Evolutionary conservation across 2,797 vertebrate genomes (phyloP), one percentile per base, ranked within the genome.

Genomic region (Poeciliopsis infans): DNA sequence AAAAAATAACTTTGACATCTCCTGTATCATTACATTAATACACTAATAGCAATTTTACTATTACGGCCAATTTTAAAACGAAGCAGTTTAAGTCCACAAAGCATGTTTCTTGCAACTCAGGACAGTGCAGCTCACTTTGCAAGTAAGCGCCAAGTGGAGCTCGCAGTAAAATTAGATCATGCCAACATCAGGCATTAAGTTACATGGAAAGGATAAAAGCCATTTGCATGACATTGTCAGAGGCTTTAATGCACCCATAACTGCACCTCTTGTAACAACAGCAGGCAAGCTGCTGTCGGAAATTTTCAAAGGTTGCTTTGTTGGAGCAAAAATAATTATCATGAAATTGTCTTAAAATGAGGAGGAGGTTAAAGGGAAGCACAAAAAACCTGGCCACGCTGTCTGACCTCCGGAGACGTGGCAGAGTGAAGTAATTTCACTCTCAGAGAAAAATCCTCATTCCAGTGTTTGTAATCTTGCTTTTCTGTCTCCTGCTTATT

Each of bases 171-270:
- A 88, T 84, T 78, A 55, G 61, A 85, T 83, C 73, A 77, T 47
- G 79, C 75, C 83, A 86, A 89, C 83, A 85, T 83, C 74, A 76
- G 70, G 84, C 31, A 85, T 88, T 83, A 70, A 70, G 76, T 84
- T 83, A 85, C 75, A 90, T 2, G 75, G 78, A 79, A 79, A 83
- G 86, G 75, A 80, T 83, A 80, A 90, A 86, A 89, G 83, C 66
- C 74, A 68, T 59, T 59, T 77, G 80, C 66, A 76, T 68, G 64
- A 43, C 74, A 81, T 76, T 47, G 57, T 74, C 49, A 10, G 72
- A 79, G 82, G 73, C 77, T 77, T 85, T 85, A 71, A 85, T 80
- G 70, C 78, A 79, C 74, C 78, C 74, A 59, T 57, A 78, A 80
- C 59, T 78, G 69, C 20, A 46, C 81, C 74, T 75, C 83, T 82